Evolutionary conservation across 1,140 invertebrate species (phyloP).

Genomic region (Ostrea denselamellosa): DNA sequence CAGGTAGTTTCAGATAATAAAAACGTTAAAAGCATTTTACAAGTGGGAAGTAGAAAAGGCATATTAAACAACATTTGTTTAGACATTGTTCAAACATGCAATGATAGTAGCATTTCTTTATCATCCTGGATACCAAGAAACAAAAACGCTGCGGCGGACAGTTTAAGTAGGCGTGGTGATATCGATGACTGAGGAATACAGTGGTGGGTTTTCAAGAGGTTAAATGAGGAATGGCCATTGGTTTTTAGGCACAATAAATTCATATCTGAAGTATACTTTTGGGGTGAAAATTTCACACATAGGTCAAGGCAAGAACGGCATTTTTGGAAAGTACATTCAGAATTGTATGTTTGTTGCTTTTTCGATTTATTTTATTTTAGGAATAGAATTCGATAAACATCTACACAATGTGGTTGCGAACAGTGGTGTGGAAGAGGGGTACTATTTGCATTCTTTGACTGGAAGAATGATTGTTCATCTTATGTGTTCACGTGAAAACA

Average conservation of each 20-base stretch:
- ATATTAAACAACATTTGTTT: conserved; percentile 19
- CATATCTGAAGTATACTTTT: not conserved
- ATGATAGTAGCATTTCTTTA: conserved; percentile 8
- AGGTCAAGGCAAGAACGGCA: conserved; percentile 34
- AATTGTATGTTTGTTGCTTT: conserved; percentile 10
- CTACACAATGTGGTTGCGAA: too few species aligned
- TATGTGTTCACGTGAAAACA: too few species aligned
- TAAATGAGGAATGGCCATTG: conserved; percentile 46
- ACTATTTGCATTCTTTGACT: too few species aligned
- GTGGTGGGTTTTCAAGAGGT: conserved; percentile 34
- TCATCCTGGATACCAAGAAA: conserved; percentile 44
- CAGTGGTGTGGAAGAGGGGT: too few species aligned
- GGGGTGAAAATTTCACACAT: not conserved
- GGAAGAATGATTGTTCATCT: too few species aligned
- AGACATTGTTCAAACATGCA: conserved; percentile 18
- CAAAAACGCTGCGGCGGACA: conserved; percentile 44
- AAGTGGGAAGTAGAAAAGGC: conserved; percentile 43
- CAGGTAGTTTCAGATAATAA: conserved; percentile 46
- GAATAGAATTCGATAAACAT: too few species aligned
- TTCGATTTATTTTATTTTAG: too few species aligned
- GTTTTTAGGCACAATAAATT: not conserved
- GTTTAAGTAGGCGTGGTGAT: conserved; percentile 34
- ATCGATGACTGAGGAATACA: conserved; percentile 50
- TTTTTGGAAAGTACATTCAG: conserved; percentile 21
- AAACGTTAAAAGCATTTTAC: conserved; percentile 52